Evolutionary conservation across 1,140 invertebrate species (phyloP), one percentile per base, ranked within the genome.

Genomic region (Pseudomyrmex pallidus): DNA sequence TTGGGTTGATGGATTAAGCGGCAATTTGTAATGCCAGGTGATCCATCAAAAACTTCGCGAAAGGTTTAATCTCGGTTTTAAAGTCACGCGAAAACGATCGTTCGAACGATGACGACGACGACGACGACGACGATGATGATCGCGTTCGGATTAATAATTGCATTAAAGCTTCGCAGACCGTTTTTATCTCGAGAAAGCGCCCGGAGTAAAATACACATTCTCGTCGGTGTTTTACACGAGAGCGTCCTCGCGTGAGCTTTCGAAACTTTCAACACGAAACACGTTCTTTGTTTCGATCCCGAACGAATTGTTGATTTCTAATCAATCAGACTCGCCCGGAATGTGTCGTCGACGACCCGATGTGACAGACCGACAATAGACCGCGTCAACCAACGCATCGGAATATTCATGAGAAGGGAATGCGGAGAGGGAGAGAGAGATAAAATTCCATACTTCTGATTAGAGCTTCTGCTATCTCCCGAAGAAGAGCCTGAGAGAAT

Each of bases 351-450:
- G 35, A 35, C 35, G 76, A 87, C 72, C 48, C 67, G 74, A 83
- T 82, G 78, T 82, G 78, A 85, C 86, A 89, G 90, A 87, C 35
- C 87, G 87, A 91, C 89, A 91, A 90, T 89, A 85, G 68, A n/a
- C n/a, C 83, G 52, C 74, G 83, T 78, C 13, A 13, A 46, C 13
- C 13, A 3, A 20, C 44, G 57, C 83, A 77, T 64, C 82, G 73
- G 90, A 91, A 91, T 91, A 91, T 91, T 90, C 90, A 91, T 91
- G 90, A 91, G 85, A 44, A 20, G 63, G 22, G 25, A 10, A 78
- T 15, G 52, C 64, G 63, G 12, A 62, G 64, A 35, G 80, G 87
- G 87, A 91, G 85, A 84, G 90, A 85, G 64, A 83, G 62, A 82
- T 90, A 91, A 91, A 90, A 89, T 91, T 90, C 90, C 87, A 77